A percentile compares a stretch with the other conserved stretches of the same genome.
These are phyloP conservation scores for Phymastichus coffea DNA, from an alignment of 1,140 invertebrate genomes.

Conservation along the genomic window DNA sequence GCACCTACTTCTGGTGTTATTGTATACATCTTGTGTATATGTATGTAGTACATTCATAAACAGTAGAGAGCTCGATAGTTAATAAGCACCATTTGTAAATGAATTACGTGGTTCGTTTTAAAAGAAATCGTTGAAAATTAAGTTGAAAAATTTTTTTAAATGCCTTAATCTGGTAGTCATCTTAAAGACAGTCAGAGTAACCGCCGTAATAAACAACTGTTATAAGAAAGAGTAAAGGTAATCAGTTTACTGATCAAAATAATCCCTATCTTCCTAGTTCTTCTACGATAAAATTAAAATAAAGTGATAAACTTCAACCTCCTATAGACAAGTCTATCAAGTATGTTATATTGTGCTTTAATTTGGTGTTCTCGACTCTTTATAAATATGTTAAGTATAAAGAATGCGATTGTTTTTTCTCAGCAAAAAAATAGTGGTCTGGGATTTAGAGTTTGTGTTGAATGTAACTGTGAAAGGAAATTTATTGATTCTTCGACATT, in stretches of 20 bases:
- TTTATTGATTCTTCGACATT: not conserved
- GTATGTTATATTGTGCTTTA: not conserved
- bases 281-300: not conserved
- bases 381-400: conserved; percentile 2
- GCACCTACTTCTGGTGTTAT: not conserved
- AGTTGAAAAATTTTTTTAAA: not conserved
- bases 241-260: not conserved
- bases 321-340: not conserved
- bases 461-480: not conserved
- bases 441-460: not conserved
- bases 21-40: not conserved
- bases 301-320: not conserved
- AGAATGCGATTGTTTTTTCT: conserved; percentile 2
- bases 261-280: not conserved
- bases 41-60: not conserved
- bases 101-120: not conserved
- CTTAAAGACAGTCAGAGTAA: not conserved
- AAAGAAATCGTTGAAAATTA: not conserved
- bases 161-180: not conserved
- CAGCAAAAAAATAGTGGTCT: conserved; percentile 2
- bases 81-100: not conserved
- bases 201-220: not conserved
- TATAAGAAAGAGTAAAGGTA: not conserved
- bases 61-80: not conserved
- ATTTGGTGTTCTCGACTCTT: conserved; percentile 9